These are phyloP conservation scores for Xenops minutus DNA, from an alignment of 2,797 vertebrate species.

Conservation along the genomic window DNA sequence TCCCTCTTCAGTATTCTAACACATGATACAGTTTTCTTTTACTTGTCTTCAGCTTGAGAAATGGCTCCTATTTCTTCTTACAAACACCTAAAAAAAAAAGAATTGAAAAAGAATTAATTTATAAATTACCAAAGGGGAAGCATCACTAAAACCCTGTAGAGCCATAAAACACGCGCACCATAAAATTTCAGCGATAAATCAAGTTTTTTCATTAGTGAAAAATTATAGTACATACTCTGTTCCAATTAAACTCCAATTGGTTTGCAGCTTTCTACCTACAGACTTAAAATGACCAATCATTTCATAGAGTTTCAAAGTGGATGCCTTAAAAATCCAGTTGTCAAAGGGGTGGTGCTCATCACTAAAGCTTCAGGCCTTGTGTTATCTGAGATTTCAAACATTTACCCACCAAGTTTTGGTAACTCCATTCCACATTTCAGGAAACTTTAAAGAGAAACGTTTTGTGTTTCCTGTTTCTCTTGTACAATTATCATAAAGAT, in stretches of 20 bases:
- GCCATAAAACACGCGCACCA: background rate
- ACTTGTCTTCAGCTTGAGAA: constrained; percentile 65
- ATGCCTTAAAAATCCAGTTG: background rate
- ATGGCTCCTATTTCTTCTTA: constrained; percentile 50
- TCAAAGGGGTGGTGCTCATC: background rate
- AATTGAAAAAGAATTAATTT: background rate
- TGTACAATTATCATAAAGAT: background rate
- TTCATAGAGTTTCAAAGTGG: background rate
- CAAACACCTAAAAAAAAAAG: constrained; percentile 67
- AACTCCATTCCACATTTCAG: background rate
- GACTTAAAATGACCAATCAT: background rate
- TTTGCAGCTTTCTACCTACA: background rate
- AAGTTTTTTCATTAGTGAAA: background rate
- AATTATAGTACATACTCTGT: background rate
- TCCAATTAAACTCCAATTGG: background rate
- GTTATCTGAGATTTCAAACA: background rate
- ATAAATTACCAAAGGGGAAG: background rate
- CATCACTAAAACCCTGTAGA: background rate
- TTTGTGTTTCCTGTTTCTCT: background rate
- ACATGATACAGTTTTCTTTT: constrained; percentile 86
- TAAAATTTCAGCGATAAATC: background rate
- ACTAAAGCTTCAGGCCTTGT: background rate
- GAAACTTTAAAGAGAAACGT: background rate
- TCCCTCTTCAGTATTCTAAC: constrained; percentile 85
- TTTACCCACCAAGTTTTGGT: background rate